Evolutionary conservation across 2,797 vertebrate genomes (phyloP).

Genomic region (Anableps anableps): DNA sequence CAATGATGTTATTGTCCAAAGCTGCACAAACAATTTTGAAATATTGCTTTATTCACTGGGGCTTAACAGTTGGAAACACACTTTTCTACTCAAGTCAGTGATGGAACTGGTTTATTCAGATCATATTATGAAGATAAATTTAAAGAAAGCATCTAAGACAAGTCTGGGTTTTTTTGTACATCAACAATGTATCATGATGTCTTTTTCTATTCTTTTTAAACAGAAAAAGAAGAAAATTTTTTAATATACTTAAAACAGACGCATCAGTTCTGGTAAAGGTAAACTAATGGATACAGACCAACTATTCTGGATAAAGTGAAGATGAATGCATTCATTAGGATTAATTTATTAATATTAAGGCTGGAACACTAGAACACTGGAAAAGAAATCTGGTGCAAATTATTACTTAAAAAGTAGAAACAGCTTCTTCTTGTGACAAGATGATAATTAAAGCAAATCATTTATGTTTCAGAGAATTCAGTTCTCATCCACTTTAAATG

Average conservation of each 20-base stretch:
- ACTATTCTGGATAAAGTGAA: background rate
- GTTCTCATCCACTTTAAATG: too few relatives aligned
- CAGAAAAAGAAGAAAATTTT: background rate
- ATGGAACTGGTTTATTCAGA: background rate
- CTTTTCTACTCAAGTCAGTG: background rate
- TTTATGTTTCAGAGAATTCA: too few relatives aligned
- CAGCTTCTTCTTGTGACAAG: too few relatives aligned
- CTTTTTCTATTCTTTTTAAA: background rate
- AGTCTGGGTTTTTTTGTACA: background rate
- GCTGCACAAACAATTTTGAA: background rate
- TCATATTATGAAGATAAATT: background rate
- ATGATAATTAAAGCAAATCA: too few relatives aligned
- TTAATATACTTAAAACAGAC: background rate
- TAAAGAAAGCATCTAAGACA: too few relatives aligned
- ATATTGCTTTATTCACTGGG: background rate
- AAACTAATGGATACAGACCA: background rate
- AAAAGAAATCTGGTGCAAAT: too few relatives aligned
- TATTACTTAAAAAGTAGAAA: too few relatives aligned
- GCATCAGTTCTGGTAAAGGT: background rate
- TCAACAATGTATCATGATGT: background rate
- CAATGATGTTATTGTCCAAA: slow-evolving; percentile 29
- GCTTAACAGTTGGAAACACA: background rate
- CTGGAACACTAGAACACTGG: background rate
- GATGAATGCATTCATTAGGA: background rate
- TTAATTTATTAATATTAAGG: background rate